phyloP scores from a whole-genome alignment of 2,797 vertebrate genomes.

The Pseudochirops corinnae region DNA sequence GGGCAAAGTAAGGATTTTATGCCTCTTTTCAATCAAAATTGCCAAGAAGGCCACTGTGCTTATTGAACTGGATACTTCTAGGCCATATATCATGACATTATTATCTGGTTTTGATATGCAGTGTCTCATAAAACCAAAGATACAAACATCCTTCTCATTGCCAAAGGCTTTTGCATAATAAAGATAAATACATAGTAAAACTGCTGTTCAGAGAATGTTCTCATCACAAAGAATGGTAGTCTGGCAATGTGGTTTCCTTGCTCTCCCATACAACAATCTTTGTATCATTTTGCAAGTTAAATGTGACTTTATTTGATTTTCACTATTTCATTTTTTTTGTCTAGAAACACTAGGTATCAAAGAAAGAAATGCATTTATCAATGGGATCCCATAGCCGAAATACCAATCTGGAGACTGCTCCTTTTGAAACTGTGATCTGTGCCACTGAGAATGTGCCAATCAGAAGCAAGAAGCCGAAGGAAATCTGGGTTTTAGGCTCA shows the following conservation, averaged over 20 bases:
- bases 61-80: constrained; percentile 55
- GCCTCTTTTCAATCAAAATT: constrained; percentile 62
- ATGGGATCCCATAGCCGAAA: constrained; percentile 38
- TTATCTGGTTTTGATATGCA: constrained; percentile 71
- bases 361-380: constrained; percentile 53
- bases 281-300: constrained; percentile 63
- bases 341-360: constrained; percentile 44
- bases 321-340: constrained; percentile 41
- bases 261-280: constrained; percentile 53
- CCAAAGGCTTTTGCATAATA: constrained; percentile 63
- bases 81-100: constrained; percentile 54
- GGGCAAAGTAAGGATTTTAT: constrained; percentile 55
- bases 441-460: not conserved
- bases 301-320: constrained; percentile 65
- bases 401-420: constrained; percentile 30
- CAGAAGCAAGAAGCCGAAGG: not conserved
- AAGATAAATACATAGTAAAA: constrained; percentile 65
- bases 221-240: constrained; percentile 67
- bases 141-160: constrained; percentile 38
- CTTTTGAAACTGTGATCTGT: constrained; percentile 35
- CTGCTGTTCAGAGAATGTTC: constrained; percentile 61
- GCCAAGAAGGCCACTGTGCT: constrained; percentile 49
- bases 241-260: constrained; percentile 17
- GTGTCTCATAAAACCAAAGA: constrained; percentile 62
- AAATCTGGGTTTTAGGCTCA: not conserved